Evolutionary conservation across 1,140 invertebrate genomes (phyloP), one percentile per base, ranked within the genome.

Genomic region (Saccostrea cuccullata): DNA sequence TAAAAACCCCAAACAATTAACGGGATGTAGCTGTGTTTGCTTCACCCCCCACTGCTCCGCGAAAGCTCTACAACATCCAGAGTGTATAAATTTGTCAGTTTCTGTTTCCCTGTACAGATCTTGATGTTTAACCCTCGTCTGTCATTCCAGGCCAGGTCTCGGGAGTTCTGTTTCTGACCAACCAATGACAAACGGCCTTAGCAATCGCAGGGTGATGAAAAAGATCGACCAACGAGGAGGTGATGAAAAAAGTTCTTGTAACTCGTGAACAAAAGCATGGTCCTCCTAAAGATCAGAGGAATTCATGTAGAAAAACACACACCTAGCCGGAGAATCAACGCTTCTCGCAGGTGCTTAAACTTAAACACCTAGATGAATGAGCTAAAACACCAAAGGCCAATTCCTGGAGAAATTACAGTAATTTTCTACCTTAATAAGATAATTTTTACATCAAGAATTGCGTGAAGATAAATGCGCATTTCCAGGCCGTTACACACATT

Each of bases 351-450:
- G 70, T 77, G 70, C 70, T 30, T 77, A 64, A 64, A 17, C 58
- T 64, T 20, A 64, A 64, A 20, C 58, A 64, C 26, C 26, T 40
- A 77, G 70, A 77, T 77, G 30, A 13, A 77, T 77, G 70, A 30
- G 70, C 30, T 23, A 11, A 4, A 30, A 30, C 30, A 73, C 70
- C 30, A 36, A 73, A 26, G 30, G 70, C 23, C 70, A 30, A 13
- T 77, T 30, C 30, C 70, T 77, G 23, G 12, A 26, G 12, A 77
- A 30, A 30, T 26, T 15, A 77, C 15, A 30, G 58, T 64, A 64
- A 64, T 64, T 64, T 64, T 64, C 58, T 64, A 64, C 58, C 58
- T 64, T 64, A 64, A 64, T 64, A 64, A 64, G 58, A 64, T 73
- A 36, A 77, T 30, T 77, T 36, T 77, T 77, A 36, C 36, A 15